These are phyloP conservation scores for Chrysaora quinquecirrha DNA, from an alignment of 30 jellyfish, hydroid and myxozoan genomes.

Conservation along the genomic window DNA sequence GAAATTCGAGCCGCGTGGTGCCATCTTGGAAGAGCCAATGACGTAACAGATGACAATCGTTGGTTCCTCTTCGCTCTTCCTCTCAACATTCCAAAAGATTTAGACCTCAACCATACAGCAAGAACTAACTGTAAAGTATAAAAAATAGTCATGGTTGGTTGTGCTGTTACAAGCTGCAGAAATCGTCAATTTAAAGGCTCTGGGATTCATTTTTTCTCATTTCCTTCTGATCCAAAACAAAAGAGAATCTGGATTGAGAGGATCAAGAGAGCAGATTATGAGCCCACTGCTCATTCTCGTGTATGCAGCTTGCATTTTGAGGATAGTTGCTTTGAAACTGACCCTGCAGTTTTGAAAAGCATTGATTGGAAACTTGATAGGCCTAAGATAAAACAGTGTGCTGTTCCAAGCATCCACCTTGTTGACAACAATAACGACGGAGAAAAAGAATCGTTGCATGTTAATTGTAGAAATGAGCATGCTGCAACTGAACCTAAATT, in stretches of 20 bases:
- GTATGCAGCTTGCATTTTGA: slow-evolving; percentile 71
- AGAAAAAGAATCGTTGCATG: not conserved
- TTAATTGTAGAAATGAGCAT: no score
- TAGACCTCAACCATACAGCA: no score
- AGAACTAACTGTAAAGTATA: no score
- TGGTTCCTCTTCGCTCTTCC: not conserved
- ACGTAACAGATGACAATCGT: slow-evolving; percentile 73
- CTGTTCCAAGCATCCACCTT: slow-evolving; percentile 55
- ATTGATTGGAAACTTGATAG: slow-evolving; percentile 70
- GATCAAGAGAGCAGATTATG: slow-evolving; percentile 31
- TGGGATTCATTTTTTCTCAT: slow-evolving; percentile 69
- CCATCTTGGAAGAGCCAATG: no score
- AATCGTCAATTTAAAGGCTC: slow-evolving; percentile 63
- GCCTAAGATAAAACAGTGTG: slow-evolving; percentile 60
- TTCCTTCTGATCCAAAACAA: slow-evolving; percentile 63
- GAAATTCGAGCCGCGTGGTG: no score
- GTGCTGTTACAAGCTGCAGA: slow-evolving; percentile 67
- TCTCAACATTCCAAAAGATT: not conserved
- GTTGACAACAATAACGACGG: not conserved
- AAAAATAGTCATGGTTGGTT: slow-evolving; percentile 62
- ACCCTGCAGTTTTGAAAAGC: slow-evolving; percentile 71
- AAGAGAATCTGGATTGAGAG: slow-evolving; percentile 42
- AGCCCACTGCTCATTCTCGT: slow-evolving; percentile 69
- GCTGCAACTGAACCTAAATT: no score
- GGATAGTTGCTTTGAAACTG: slow-evolving; percentile 64